Evolutionary conservation across 2,797 vertebrate genomes (phyloP).

Genomic region (Morus bassanus): DNA sequence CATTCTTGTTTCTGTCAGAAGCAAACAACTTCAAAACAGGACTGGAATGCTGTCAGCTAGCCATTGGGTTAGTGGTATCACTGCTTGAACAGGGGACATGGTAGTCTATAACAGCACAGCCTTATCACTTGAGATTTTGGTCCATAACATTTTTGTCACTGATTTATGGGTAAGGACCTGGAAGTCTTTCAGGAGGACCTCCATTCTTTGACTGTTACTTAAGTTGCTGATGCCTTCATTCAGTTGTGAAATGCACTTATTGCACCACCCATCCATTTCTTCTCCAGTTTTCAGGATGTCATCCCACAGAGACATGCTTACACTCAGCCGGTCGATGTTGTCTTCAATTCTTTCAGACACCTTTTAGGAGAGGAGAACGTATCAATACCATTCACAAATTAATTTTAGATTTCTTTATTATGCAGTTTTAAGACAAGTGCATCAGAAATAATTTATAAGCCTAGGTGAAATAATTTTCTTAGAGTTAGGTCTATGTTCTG

Average conservation of each 20-base stretch:
- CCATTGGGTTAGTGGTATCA: neutral
- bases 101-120: neutral
- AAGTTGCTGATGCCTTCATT: conserved; percentile 80
- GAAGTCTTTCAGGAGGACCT: conserved; percentile 81
- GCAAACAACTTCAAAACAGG: neutral
- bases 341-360: conserved; percentile 88
- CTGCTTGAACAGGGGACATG: neutral
- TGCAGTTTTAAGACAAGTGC: neutral
- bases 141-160: neutral
- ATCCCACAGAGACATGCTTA: conserved; percentile 85
- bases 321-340: conserved; percentile 80
- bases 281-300: conserved; percentile 84
- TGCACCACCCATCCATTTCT: conserved; percentile 88
- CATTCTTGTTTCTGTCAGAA: neutral
- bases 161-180: conserved; percentile 78
- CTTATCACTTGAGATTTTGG: neutral
- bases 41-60: neutral
- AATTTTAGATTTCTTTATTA: neutral
- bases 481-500: neutral
- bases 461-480: neutral
- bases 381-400: neutral
- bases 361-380: conserved; percentile 69
- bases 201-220: conserved; percentile 78
- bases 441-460: neutral
- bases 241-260: conserved; percentile 80